Evolutionary conservation across 2,797 vertebrate genomes (phyloP), one percentile per base, ranked within the genome.

Genomic region (Pipistrellus pygmaeus): DNA sequence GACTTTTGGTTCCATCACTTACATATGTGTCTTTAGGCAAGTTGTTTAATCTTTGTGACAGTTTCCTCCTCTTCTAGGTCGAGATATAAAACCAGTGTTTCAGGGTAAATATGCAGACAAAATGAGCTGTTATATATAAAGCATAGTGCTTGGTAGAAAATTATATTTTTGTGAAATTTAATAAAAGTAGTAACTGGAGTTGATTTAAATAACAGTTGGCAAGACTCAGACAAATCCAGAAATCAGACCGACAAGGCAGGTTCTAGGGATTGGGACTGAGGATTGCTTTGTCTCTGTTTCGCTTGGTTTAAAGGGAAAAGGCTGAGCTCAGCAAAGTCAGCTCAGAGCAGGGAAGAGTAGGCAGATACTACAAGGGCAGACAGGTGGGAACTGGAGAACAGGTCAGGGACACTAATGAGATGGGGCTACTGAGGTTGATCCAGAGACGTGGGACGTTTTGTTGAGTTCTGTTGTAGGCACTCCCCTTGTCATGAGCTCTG

Each of bases 381-480:
- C 6, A 84, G 14, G 14, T 8, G 55, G 46, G 87, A 84, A n/a
- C 30, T n/a, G 30, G 38, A 71, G 35, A 46, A 82, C 3, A 92
- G 21, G 30, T 85, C 41, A 94, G 41, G 41, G 51, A 71, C 44
- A 35, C 11, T 80, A 81, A 88, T 62, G 46, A 93, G 4, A 17
- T 12, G 6, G 6, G 77, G 77, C 55, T 81, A 82, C 57, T n/a
- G 25, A 88, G 32, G 8, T 7, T 55, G 62, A 2, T 8, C 17
- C 62, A 60, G 35, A 62, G n/a, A 84, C 4, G 38, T 20, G 3
- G 25, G 15, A 15, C 25, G 55, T 57, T 89, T 87, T 84, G 66
- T 32, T 81, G 53, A 84, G 35, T 48, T 88, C 51, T 95, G 12
- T 57, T 88, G 95, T 25, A 62, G 38, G 66, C 6, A 20, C 44